Evolutionary conservation across 2,113 vertebrate genomes (phyloP), one percentile per base, ranked within the genome.

Genomic region (Pelmatolapia mariae): DNA sequence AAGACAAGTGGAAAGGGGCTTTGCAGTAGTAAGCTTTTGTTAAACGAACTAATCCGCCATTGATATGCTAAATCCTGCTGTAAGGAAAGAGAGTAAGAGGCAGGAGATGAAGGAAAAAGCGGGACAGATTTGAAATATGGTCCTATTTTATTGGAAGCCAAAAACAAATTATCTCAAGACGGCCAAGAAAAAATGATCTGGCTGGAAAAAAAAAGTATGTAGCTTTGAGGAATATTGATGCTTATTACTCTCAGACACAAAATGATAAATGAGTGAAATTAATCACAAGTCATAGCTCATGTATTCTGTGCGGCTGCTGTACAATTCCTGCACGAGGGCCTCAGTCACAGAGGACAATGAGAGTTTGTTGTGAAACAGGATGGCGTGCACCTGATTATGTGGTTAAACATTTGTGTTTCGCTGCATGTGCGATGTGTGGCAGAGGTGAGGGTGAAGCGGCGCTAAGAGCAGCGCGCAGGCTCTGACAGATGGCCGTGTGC

Each of bases 31-130:
- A 95, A 95, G 94, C 95, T 95, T 95, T 95, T 95, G 94, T 94
- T 93, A 94, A 95, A 95, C 85, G 82, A 89, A 85, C 89, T 96
- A 95, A 95, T 95, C 95, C 86, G 76, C 91, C 89, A 95, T 95
- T 95, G 95, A 96, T 95, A 96, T 95, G 95, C 83, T 93, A 95
- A 96, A 95, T 94, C 93, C 90, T 93, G 93, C 94, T 94, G 92
- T 87, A 90, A 89, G 89, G 80, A 95, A 88, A 90, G 87, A 90
- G 78, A 90, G 80, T 45, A 36, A 89, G 88, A 89, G 76, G 40
- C 61, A 86, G 50, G 38, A 81, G 79, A 56, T 68, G 81, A 80
- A 26, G 8, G 24, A 43, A 36, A 52, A 13, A 8, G 63, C 5
- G 16, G 50, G 73, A 52, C 19, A 82, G 31, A 82, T 82, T 85